Percentiles rank a stretch among this genome's conserved stretches.
Conservation (phyloP, 2,113 vertebrate species). For the Triplophysa tibetana region DNA sequence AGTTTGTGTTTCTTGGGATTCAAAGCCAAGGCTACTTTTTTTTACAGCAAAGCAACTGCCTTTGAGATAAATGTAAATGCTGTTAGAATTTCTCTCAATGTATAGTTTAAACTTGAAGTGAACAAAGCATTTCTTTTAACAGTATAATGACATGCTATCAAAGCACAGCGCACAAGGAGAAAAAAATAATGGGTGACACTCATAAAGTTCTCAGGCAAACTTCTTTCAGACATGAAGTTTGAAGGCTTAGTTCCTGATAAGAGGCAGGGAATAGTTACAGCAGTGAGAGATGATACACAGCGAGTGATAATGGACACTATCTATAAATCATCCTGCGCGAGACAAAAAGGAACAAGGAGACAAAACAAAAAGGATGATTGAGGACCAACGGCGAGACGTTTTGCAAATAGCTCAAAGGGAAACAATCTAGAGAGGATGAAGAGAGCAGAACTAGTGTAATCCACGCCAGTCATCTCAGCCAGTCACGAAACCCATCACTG, state of each 20-base stretch:
- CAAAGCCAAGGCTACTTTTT: too few species aligned
- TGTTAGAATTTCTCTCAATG: too few species aligned
- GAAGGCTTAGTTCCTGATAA: conserved; percentile 10
- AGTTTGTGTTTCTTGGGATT: too few species aligned
- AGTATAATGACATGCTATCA: neutral
- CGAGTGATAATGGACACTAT: conserved; percentile 25
- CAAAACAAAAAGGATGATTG: conserved; percentile 35
- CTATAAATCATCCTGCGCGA: conserved; percentile 27
- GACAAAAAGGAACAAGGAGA: conserved; percentile 37
- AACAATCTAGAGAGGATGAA: conserved; percentile 28
- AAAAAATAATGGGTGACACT: neutral
- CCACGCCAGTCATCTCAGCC: conserved; percentile 29
- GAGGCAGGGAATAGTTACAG: conserved; percentile 14
- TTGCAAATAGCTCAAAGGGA: conserved; percentile 36
- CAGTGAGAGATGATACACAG: neutral
- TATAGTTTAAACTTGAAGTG: too few species aligned
- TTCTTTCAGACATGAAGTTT: neutral
- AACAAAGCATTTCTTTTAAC: neutral
- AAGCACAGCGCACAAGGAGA: too few species aligned
- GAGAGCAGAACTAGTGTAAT: neutral
- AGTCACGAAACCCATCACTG: conserved; percentile 35
- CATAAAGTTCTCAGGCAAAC: neutral
- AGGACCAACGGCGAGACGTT: conserved; percentile 22
- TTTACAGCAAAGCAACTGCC: too few species aligned
- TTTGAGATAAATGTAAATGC: too few species aligned